Percentiles rank a stretch among this genome's conserved stretches.
Conservation (phyloP, 2,113 vertebrate species). For the Hiodon alosoides region DNA sequence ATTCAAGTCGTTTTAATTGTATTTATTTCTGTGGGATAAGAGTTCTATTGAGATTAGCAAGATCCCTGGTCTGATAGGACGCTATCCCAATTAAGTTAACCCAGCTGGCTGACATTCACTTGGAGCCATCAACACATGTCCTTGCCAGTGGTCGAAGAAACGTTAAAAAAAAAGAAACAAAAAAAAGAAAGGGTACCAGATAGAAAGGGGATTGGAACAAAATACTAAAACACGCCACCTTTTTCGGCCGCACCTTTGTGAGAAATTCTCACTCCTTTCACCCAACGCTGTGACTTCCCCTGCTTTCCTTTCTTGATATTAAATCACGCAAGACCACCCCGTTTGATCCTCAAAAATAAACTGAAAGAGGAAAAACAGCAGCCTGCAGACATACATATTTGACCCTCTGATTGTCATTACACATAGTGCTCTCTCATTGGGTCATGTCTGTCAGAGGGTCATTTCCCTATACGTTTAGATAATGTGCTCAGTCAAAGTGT, state of each 20-base stretch:
- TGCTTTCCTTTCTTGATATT: too few species aligned
- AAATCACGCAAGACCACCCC: not conserved
- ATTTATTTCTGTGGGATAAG: conserved; percentile 48
- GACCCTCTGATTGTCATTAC: not conserved
- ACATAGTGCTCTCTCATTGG: conserved; percentile 2
- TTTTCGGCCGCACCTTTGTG: not conserved
- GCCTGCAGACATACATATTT: not conserved
- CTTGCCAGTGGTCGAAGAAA: not conserved
- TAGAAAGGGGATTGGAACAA: too few species aligned
- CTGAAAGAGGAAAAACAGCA: too few species aligned
- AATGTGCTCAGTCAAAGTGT: too few species aligned
- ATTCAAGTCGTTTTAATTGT: conserved; percentile 36
- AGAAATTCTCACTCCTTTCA: too few species aligned
- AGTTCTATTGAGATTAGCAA: conserved; percentile 38
- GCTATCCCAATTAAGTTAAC: conserved; percentile 39
- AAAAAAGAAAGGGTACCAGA: not conserved
- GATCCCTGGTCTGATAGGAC: conserved; percentile 42
- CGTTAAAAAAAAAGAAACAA: not conserved
- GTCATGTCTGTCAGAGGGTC: not conserved
- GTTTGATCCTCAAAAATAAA: not conserved
- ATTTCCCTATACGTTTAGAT: not conserved
- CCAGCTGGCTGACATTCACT: conserved; percentile 18
- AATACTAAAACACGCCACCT: too few species aligned
- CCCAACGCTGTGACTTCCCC: too few species aligned
- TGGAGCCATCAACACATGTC: conserved; percentile 31